Conservation (phyloP, 2,113 vertebrate species). For the Pitta sordida region DNA sequence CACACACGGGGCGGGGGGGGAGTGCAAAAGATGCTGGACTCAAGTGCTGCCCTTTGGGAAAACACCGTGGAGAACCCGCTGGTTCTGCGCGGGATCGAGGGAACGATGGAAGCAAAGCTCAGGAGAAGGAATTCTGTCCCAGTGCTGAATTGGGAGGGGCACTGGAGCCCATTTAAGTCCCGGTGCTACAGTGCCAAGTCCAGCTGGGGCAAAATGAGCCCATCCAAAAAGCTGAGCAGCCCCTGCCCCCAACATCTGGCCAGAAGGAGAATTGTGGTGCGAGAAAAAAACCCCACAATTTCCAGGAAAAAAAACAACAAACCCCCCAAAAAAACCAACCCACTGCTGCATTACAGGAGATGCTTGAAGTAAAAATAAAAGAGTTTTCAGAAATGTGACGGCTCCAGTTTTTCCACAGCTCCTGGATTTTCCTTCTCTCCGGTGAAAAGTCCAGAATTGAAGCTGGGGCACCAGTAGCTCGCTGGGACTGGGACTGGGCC, state of each 20-base stretch:
- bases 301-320: background rate
- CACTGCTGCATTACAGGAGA: background rate
- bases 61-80: background rate
- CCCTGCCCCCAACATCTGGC: background rate
- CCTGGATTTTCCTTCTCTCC: background rate
- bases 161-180: background rate
- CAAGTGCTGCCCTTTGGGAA: background rate
- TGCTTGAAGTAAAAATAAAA: background rate
- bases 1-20: background rate
- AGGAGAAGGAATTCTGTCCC: background rate
- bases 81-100: background rate
- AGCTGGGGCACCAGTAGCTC: background rate
- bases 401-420: background rate
- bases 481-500: background rate
- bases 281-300: slow-evolving; percentile 18
- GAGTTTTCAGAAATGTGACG: background rate
- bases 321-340: no score
- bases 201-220: background rate
- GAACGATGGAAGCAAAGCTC: background rate
- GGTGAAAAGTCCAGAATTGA: background rate
- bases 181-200: background rate
- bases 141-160: background rate
- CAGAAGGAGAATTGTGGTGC: background rate
- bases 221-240: background rate
- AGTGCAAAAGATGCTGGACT: background rate